Evolutionary conservation across 2,797 vertebrate genomes (phyloP), one percentile per base, ranked within the genome.

Genomic region (Ctenochaetus hawaiiensis): DNA sequence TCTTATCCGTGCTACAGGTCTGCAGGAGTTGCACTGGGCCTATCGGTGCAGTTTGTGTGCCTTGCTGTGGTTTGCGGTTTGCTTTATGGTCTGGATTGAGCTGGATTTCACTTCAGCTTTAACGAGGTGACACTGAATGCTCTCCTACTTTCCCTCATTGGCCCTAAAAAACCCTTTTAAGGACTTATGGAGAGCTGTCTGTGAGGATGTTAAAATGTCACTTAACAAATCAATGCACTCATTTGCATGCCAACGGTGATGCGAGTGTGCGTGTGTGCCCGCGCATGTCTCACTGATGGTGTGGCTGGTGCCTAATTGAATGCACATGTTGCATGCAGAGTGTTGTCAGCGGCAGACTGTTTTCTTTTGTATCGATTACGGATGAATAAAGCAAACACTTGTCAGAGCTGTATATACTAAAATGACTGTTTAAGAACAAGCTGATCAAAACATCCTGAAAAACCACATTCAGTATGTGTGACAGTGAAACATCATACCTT

Each of bases 221-320:
- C 91, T 89, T 90, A 92, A 93, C 93, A 95, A 94, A 95, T 94
- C 93, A 95, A 94, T 91, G 78, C 65, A 1, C 88, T 92, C 83
- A 93, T 95, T 94, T 94, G 92, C 93, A 94, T 94, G 85, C 78
- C 82, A 86, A 67, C 67, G 8, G 63, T 22, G 65, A 72, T 56
- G 62, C 64, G 44, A 58, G 78, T 20, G 18, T 23, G 22, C 18
- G 52, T 18, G 62, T 20, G 51, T 17, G 70, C 47, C 64, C 30
- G 34, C n/a, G 49, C 5, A 66, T 17, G 68, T 74, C 73, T 78
- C 57, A 37, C 37, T 11, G 62, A 45, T n/a, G 56, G 69, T 79
- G 84, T 68, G 84, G 62, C 39, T 41, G 39, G 68, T 30, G 81
- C 60, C 71, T 84, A 92, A 90, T 89, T n/a, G 13, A 85, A 91